Evolutionary conservation across 2,888 invertebrate species (phyloP).

Genomic region (Prostheceraeus crozeri): DNA sequence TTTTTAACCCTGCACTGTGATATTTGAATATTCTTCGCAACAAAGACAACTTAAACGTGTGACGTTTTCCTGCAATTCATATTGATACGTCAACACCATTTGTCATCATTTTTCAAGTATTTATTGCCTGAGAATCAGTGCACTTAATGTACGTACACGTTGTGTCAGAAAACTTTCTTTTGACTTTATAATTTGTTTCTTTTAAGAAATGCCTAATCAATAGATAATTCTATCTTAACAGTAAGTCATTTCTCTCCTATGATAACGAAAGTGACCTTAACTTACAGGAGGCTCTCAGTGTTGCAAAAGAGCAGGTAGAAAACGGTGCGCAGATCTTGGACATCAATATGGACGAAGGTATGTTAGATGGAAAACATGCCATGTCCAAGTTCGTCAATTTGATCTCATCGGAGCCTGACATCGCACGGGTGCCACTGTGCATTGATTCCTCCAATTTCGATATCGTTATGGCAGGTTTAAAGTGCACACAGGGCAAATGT

Average conservation of each 20-base stretch:
- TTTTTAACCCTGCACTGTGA: too few relatives aligned
- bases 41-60: too few relatives aligned
- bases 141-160: too few relatives aligned
- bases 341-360: constrained; percentile 63
- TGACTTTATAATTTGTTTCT: too few relatives aligned
- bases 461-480: constrained; percentile 61
- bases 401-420: constrained; percentile 61
- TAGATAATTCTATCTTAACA: too few relatives aligned
- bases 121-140: too few relatives aligned
- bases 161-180: too few relatives aligned
- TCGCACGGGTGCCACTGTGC: constrained; percentile 61
- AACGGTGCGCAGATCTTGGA: constrained; percentile 62
- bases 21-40: too few relatives aligned
- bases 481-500: constrained; percentile 61
- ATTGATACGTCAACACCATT: too few relatives aligned
- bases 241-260: not conserved
- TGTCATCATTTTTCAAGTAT: too few relatives aligned
- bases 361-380: constrained; percentile 60
- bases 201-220: too few relatives aligned
- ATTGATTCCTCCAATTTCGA: constrained; percentile 62
- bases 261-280: not conserved
- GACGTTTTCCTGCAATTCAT: too few relatives aligned
- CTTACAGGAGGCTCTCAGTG: constrained; percentile 59
- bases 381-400: constrained; percentile 62
- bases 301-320: constrained; percentile 62